Percentiles rank a stretch among this genome's conserved stretches.
Conservation (phyloP, 2,888 invertebrate genomes). For the Perizoma flavofasciatum region DNA sequence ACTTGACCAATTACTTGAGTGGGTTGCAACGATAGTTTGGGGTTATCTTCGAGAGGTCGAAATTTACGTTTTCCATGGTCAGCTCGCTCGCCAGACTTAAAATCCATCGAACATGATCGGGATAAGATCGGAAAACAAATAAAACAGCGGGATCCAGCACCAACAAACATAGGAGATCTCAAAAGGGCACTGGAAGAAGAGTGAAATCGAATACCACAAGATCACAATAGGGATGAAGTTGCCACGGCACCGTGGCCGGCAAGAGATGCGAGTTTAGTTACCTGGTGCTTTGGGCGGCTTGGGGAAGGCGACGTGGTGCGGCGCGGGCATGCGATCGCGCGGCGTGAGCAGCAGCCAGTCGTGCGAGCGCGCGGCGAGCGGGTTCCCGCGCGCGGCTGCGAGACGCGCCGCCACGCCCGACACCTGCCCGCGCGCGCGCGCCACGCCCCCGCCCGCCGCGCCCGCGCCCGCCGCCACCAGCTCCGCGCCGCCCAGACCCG, state of each 20-base stretch:
- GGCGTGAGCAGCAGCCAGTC: conserved; percentile 91
- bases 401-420: conserved; percentile 72
- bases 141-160: too few relatives aligned
- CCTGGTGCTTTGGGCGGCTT: conserved; percentile 95
- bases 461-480: conserved; percentile 54
- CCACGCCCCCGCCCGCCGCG: conserved; percentile 65
- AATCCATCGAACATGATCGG: too few relatives aligned
- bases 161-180: too few relatives aligned
- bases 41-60: too few relatives aligned
- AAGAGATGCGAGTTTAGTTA: conserved; percentile 47
- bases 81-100: too few relatives aligned
- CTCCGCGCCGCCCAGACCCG: conserved; percentile 80
- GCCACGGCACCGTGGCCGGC: background rate
- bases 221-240: too few relatives aligned
- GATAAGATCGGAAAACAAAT: too few relatives aligned
- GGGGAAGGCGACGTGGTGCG: conserved; percentile 92
- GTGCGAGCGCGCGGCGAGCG: conserved; percentile 75
- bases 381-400: conserved; percentile 65
- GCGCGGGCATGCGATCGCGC: conserved; percentile 90
- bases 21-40: too few relatives aligned
- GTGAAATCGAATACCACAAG: too few relatives aligned
- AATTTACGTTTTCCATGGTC: too few relatives aligned
- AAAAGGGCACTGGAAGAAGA: too few relatives aligned
- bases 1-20: too few relatives aligned
- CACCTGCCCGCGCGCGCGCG: conserved; percentile 66